Conservation (phyloP, 2,888 invertebrate genomes). For the Ophioninae sp. region DNA sequence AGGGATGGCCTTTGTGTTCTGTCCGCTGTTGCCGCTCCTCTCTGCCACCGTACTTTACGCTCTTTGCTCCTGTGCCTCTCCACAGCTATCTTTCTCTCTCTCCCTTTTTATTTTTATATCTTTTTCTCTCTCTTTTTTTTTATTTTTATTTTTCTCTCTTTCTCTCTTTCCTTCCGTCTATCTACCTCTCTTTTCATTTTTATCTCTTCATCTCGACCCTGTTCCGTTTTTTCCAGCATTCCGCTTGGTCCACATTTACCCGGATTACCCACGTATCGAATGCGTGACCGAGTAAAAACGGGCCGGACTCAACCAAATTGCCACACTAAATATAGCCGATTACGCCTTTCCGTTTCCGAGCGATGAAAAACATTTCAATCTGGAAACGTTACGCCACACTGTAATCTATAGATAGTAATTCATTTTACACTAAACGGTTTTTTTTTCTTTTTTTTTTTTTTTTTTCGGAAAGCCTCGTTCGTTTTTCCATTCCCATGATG, state of each 20-base stretch:
- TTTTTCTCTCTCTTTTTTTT: no score
- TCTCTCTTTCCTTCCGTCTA: no score
- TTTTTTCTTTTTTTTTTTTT: background rate
- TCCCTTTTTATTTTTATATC: background rate
- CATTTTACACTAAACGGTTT: background rate
- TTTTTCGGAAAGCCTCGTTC: background rate
- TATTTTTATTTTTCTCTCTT: no score
- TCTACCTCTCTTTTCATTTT: no score
- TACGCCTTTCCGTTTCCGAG: background rate
- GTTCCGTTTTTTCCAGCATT: conserved; percentile 51
- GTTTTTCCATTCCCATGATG: background rate
- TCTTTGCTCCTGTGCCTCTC: conserved; percentile 57
- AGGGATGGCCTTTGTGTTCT: conserved; percentile 68
- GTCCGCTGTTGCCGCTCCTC: conserved; percentile 50
- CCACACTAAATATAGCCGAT: background rate
- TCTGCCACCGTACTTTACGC: conserved; percentile 34
- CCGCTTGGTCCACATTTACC: conserved; percentile 40
- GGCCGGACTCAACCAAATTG: background rate
- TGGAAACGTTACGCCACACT: conserved; percentile 12
- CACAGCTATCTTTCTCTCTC: conserved; percentile 7
- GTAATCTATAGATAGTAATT: background rate
- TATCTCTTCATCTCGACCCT: conserved; percentile 26
- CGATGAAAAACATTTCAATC: conserved; percentile 24
- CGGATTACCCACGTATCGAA: conserved; percentile 12
- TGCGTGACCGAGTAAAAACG: background rate